Evolutionary conservation across 2,113 vertebrate species (phyloP).

Genomic region (Ammodytes marinus): DNA sequence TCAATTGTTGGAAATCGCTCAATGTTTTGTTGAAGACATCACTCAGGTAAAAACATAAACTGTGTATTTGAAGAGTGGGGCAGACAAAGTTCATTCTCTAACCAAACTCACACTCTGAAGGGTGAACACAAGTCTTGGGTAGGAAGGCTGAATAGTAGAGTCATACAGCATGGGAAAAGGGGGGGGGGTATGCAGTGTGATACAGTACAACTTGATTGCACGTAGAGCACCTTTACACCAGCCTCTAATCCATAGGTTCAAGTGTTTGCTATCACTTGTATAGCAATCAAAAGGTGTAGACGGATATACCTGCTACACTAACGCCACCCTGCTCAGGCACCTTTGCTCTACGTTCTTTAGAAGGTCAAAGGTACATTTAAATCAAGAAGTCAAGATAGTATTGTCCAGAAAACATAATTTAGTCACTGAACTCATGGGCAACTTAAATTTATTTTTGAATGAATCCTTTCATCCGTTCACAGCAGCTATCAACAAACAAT

Average conservation of each 20-base stretch:
- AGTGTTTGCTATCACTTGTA: background rate
- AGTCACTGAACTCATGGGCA: background rate
- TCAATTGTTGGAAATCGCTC: conserved; percentile 51
- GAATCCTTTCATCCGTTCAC: background rate
- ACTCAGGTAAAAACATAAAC: conserved; percentile 72
- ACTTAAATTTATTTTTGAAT: background rate
- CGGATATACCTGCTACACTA: background rate
- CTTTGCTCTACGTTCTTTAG: background rate
- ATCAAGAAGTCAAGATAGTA: background rate
- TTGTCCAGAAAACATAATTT: background rate
- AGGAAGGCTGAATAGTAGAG: conserved; percentile 3
- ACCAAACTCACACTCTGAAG: conserved; percentile 30
- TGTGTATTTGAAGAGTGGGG: conserved; percentile 57
- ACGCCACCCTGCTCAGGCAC: background rate
- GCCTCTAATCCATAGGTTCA: background rate
- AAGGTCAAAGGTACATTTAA: background rate
- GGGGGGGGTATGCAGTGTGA: background rate
- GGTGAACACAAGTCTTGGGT: background rate
- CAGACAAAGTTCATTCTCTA: conserved; percentile 32
- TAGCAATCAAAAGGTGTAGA: background rate
- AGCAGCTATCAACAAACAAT: background rate
- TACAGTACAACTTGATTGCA: background rate
- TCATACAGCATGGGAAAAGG: background rate
- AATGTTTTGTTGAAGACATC: conserved; percentile 44
- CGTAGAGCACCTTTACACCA: conserved; percentile 6